A percentile compares a stretch with the other conserved stretches of the same genome.
These are phyloP conservation scores for Chrysomallon squamiferum DNA, from an alignment of 1,140 invertebrate genomes.

Conservation along the genomic window DNA sequence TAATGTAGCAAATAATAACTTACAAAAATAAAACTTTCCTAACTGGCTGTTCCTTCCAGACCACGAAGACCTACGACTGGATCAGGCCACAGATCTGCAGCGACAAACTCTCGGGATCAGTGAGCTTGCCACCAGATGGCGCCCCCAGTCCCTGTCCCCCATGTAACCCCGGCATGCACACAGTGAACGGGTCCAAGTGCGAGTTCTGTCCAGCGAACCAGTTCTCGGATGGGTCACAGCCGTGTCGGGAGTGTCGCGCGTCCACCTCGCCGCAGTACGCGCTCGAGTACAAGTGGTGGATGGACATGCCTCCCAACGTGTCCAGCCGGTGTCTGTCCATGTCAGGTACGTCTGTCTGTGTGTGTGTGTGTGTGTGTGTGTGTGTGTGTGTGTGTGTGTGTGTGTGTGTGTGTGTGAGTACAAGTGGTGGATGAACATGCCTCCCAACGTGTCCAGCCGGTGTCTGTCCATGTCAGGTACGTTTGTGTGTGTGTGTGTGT, in stretches of 20 bases:
- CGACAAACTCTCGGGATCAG: slow-evolving; percentile 57
- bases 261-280: slow-evolving; percentile 68
- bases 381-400: too few species aligned
- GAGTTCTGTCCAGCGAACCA: slow-evolving; percentile 61
- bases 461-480: too few species aligned
- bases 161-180: slow-evolving; percentile 70
- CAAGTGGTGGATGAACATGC: too few species aligned
- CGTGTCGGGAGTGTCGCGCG: slow-evolving; percentile 66
- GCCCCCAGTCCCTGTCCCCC: slow-evolving; percentile 63
- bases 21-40: too few species aligned
- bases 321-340: slow-evolving; percentile 63
- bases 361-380: too few species aligned
- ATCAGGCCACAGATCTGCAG: slow-evolving; percentile 68
- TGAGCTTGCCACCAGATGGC: slow-evolving; percentile 59
- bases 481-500: too few species aligned
- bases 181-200: slow-evolving; percentile 56
- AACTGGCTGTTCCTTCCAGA: slow-evolving; percentile 57
- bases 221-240: slow-evolving; percentile 56
- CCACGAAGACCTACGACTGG: slow-evolving; percentile 66
- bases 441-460: too few species aligned
- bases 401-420: too few species aligned
- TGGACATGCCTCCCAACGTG: slow-evolving; percentile 66
- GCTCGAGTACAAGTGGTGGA: slow-evolving; percentile 67
- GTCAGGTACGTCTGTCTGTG: slow-evolving; percentile 39
- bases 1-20: too few species aligned